Percentiles rank a stretch among this genome's conserved stretches.
Evolutionary conservation across 2,113 vertebrate genomes (phyloP).

Genomic region (Platichthys stellatus): DNA sequence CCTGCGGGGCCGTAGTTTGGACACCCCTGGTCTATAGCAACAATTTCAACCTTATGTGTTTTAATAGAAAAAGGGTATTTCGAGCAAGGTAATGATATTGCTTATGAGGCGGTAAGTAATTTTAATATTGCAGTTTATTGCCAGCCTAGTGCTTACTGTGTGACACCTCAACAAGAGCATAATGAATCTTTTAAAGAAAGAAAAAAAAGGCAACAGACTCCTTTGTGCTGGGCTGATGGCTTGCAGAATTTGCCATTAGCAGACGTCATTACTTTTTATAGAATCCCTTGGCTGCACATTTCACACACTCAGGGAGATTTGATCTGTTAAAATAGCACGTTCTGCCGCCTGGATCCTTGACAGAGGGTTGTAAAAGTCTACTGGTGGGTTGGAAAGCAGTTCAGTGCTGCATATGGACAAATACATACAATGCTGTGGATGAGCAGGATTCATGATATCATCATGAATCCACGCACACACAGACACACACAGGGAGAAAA

Average conservation of each 20-base stretch:
- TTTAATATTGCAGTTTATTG: not conserved
- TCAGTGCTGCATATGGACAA: slow-evolving; percentile 27
- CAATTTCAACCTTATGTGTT: too few species aligned
- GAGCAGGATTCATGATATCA: slow-evolving; percentile 30
- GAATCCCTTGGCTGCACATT: slow-evolving; percentile 19
- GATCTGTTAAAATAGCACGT: slow-evolving; percentile 27
- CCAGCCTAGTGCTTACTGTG: not conserved
- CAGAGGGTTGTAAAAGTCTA: slow-evolving; percentile 3
- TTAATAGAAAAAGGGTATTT: too few species aligned
- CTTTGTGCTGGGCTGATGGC: not conserved
- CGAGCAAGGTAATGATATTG: not conserved
- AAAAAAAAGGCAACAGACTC: not conserved
- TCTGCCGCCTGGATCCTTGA: slow-evolving; percentile 10
- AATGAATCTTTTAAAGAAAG: not conserved
- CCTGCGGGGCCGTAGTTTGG: too few species aligned
- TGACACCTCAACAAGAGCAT: not conserved
- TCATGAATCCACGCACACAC: not conserved
- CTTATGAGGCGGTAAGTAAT: not conserved
- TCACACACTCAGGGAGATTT: slow-evolving; percentile 28
- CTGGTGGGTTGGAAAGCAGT: slow-evolving; percentile 15
- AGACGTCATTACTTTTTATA: slow-evolving; percentile 35
- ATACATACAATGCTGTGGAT: slow-evolving; percentile 30
- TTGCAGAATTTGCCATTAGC: slow-evolving; percentile 7
- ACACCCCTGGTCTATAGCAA: too few species aligned
- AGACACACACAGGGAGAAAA: too few species aligned